Base-by-base conservation (phyloP, 2,888 invertebrate species). In the Apodemia duryi region DNA sequence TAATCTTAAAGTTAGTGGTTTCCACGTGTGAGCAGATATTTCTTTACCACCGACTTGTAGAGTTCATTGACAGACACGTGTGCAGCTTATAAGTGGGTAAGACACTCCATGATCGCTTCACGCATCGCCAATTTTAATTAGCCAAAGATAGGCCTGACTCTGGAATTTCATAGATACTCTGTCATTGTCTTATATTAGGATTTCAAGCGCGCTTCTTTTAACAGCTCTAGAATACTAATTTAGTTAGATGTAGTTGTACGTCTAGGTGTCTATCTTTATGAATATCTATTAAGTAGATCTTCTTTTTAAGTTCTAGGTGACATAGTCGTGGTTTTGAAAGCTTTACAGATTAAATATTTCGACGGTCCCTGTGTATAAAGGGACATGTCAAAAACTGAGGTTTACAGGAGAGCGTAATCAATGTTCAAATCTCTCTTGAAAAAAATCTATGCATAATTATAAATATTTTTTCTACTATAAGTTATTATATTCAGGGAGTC, bases 31-130 rank as follows among this genome's bases (percentile, higher is more conserved):
- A 74, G 70, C 68, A 67, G 69, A 76, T 78, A 77, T 75, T 74
- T 76, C 78, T 78, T 76, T 81, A 79, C 79, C 79, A 82, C 46
- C 84, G 80, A 83, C 80, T 78, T 79, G 78, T 81, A 83, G 83
- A 88, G 91, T 91, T 91, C 91, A 90, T 89, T 91, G 91, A 90
- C 91, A 88, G 89, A 85, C 86, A 88, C 90, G 90, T 89, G 89
- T 87, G 86, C 83, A 86, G 86, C 84, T 83, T 88, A 78, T 85
- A 85, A 84, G 84, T 83, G 83, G 80, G 82, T 85, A 87, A 84
- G 83, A 78, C 82, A 84, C 79, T 85, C 35, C 79, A 81, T 82
- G 85, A 82, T 83, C 85, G 82, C 79, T 84, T 88, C 85, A 89
- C 88, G 90, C 88, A 89, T 77, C 80, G 84, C 85, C 87, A 90